These are phyloP conservation scores for Parelbella ahira DNA, from an alignment of 2,888 invertebrate genomes.

Conservation along the genomic window DNA sequence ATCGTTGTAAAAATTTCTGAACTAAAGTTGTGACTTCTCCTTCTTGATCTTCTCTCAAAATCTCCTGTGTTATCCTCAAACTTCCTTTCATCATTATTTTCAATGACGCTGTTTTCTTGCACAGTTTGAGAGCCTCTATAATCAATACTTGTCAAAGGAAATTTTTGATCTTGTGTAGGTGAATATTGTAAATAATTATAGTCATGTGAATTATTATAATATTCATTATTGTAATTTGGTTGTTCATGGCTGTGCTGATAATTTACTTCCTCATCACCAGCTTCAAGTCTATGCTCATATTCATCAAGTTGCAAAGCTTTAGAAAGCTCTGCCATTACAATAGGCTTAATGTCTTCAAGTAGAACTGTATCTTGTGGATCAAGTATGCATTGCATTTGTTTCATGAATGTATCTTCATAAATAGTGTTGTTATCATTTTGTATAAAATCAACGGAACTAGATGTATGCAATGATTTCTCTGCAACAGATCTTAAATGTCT, in stretches of 20 bases:
- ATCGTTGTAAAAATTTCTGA: slow-evolving; percentile 28
- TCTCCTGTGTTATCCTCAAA: slow-evolving; percentile 31
- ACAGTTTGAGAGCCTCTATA: slow-evolving; percentile 3
- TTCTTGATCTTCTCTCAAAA: slow-evolving; percentile 47
- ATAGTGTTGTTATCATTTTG: slow-evolving; percentile 83
- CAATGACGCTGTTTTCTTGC: slow-evolving; percentile 27
- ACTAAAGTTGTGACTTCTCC: slow-evolving; percentile 35
- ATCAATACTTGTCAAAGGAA: not conserved
- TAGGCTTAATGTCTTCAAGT: slow-evolving; percentile 79
- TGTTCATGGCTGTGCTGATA: slow-evolving; percentile 21
- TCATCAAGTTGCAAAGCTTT: slow-evolving; percentile 76
- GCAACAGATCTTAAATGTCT: slow-evolving; percentile 68
- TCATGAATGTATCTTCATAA: slow-evolving; percentile 88
- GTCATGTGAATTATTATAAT: slow-evolving; percentile 13
- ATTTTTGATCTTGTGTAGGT: not conserved
- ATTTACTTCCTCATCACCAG: slow-evolving; percentile 36
- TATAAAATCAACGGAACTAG: slow-evolving; percentile 61
- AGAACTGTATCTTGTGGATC: slow-evolving; percentile 80
- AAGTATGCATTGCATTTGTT: slow-evolving; percentile 82
- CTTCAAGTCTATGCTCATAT: slow-evolving; percentile 46
- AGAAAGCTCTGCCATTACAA: slow-evolving; percentile 80
- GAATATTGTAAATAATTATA: slow-evolving; percentile 31
- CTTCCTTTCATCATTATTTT: slow-evolving; percentile 26
- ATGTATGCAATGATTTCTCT: slow-evolving; percentile 64
- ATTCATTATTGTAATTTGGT: slow-evolving; percentile 16